Conservation (phyloP, 2,888 invertebrate genomes). For the Dione juno region DNA sequence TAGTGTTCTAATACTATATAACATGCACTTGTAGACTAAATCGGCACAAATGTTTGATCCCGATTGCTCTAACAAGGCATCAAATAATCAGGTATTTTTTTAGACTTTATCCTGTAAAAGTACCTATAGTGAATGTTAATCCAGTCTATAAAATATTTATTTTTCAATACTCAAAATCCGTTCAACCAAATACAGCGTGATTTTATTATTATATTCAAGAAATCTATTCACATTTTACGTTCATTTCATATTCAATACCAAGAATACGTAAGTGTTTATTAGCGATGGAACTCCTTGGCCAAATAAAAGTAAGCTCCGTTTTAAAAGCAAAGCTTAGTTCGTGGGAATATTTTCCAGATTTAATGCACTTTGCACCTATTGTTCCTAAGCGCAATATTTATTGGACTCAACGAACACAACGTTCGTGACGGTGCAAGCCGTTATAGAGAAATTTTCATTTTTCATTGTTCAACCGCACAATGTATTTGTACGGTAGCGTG, state of each 20-base stretch:
- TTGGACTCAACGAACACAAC: constrained; percentile 21
- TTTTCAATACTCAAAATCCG: background rate
- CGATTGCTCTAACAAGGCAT: too few relatives aligned
- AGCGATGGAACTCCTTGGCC: background rate
- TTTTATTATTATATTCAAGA: constrained; percentile 1
- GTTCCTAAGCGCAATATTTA: constrained; percentile 26
- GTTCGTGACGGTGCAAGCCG: constrained; percentile 24
- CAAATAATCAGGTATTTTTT: too few relatives aligned
- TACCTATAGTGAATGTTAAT: background rate
- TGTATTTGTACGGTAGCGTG: constrained; percentile 46
- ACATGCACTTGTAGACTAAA: too few relatives aligned
- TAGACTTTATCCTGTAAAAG: too few relatives aligned
- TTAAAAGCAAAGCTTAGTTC: constrained; percentile 9
- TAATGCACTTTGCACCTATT: constrained; percentile 21
- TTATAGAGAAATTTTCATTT: constrained; percentile 22
- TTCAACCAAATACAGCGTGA: background rate
- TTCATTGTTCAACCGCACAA: constrained; percentile 19
- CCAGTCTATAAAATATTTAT: background rate
- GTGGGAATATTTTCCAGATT: constrained; percentile 10
- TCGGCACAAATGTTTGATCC: too few relatives aligned
- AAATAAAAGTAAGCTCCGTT: background rate
- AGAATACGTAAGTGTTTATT: background rate
- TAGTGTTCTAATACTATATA: too few relatives aligned
- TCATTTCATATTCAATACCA: constrained; percentile 1
- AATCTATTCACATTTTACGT: background rate